A percentile compares a stretch with the other conserved stretches of the same genome.
These are phyloP conservation scores for Tonatia bakeri DNA, from an alignment of 2,113 vertebrate species.

Conservation along the genomic window DNA sequence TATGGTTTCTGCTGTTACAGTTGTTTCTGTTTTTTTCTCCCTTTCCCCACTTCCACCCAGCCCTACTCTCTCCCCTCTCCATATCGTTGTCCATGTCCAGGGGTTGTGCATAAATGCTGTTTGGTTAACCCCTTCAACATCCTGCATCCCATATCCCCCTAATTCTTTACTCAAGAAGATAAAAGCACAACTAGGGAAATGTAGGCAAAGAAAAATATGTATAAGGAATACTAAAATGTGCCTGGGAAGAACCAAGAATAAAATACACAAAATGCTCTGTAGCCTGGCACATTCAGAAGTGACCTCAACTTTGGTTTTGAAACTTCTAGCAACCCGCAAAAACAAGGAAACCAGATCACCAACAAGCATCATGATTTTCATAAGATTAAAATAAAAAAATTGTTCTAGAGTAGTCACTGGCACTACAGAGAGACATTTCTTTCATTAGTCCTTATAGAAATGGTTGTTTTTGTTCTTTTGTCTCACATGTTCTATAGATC, in stretches of 20 bases:
- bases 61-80: too few relatives aligned
- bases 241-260: not conserved
- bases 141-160: too few relatives aligned
- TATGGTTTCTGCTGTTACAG: too few relatives aligned
- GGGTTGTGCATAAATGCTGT: too few relatives aligned
- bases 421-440: not conserved
- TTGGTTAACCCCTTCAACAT: too few relatives aligned
- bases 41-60: too few relatives aligned
- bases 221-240: not conserved
- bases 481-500: not conserved
- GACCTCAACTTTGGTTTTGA: not conserved
- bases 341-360: not conserved
- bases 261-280: not conserved
- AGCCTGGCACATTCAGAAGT: not conserved
- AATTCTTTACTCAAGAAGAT: not conserved
- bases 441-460: not conserved
- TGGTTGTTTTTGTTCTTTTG: not conserved
- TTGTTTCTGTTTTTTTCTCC: too few relatives aligned
- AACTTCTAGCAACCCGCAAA: not conserved
- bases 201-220: not conserved
- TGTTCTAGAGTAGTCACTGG: not conserved
- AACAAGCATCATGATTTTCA: not conserved
- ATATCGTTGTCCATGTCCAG: too few relatives aligned
- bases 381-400: not conserved
- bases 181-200: not conserved